Evolutionary conservation across 2,888 invertebrate genomes (phyloP).

Genomic region (Saturnia pavonia): DNA sequence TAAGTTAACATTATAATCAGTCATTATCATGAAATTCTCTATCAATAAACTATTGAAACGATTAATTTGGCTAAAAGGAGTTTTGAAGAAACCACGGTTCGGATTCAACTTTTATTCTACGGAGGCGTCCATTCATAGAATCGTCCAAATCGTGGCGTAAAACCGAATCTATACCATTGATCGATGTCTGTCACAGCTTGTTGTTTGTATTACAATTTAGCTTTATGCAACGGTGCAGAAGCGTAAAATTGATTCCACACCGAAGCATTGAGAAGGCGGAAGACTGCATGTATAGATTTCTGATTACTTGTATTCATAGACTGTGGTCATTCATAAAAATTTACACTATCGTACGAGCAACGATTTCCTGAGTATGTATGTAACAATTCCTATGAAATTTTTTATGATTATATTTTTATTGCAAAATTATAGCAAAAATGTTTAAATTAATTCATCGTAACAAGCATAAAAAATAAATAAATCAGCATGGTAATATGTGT

Average conservation of each 20-base stretch:
- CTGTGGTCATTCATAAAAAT: conserved; percentile 60
- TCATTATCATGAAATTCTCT: background rate
- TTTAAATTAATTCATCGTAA: background rate
- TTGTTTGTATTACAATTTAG: conserved; percentile 60
- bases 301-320: conserved; percentile 58
- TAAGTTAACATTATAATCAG: background rate
- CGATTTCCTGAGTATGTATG: conserved; percentile 42
- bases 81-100: conserved; percentile 31
- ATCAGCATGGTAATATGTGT: background rate
- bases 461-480: background rate
- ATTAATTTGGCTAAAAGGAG: conserved; percentile 22
- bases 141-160: conserved; percentile 50
- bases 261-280: conserved; percentile 59
- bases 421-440: background rate
- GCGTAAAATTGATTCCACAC: conserved; percentile 73
- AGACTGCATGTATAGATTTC: conserved; percentile 51
- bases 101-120: conserved; percentile 54
- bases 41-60: background rate
- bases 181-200: conserved; percentile 45
- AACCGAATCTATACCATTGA: conserved; percentile 47
- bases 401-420: background rate
- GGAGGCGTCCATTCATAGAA: conserved; percentile 72
- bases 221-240: conserved; percentile 75
- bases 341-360: conserved; percentile 54
- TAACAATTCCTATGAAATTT: conserved; percentile 45